phyloP scores from a whole-genome alignment of 2,113 vertebrate genomes.

The Agelaius phoeniceus region DNA sequence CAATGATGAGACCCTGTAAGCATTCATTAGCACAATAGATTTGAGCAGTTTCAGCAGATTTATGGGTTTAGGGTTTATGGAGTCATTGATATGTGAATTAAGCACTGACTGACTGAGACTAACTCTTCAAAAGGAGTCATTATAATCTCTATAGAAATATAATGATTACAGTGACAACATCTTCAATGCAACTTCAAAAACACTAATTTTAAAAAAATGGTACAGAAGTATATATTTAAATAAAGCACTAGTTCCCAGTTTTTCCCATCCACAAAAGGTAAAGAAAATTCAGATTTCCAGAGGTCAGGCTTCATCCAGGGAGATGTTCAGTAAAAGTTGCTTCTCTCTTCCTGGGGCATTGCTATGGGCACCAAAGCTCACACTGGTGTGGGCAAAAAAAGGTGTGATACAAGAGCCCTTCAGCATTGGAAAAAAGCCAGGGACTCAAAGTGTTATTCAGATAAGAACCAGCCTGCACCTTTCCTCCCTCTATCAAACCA shows the following conservation, averaged over 20 bases:
- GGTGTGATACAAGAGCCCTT: background rate
- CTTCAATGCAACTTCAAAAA: constrained; percentile 40
- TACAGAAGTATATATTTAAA: constrained; percentile 23
- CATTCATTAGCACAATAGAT: background rate
- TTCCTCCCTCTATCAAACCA: background rate
- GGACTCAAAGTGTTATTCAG: background rate
- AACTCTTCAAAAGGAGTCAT: constrained; percentile 57
- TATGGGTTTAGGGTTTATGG: constrained; percentile 28
- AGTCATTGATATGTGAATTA: constrained; percentile 66
- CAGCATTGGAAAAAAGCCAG: background rate
- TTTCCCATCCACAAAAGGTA: background rate
- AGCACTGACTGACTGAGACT: constrained; percentile 57
- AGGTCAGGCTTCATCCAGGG: background rate
- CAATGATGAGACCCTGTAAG: background rate
- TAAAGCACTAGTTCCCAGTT: background rate
- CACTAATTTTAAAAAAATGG: background rate
- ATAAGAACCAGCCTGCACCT: background rate
- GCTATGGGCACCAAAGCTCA: background rate
- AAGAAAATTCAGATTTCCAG: background rate
- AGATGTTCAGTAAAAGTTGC: background rate
- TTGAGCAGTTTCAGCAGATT: constrained; percentile 22
- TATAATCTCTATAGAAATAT: constrained; percentile 55
- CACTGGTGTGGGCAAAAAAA: background rate
- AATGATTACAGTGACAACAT: constrained; percentile 59
- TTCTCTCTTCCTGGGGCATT: background rate